Evolutionary conservation across 2,888 invertebrate genomes (phyloP).

Genomic region (Blastobasis adustella): DNA sequence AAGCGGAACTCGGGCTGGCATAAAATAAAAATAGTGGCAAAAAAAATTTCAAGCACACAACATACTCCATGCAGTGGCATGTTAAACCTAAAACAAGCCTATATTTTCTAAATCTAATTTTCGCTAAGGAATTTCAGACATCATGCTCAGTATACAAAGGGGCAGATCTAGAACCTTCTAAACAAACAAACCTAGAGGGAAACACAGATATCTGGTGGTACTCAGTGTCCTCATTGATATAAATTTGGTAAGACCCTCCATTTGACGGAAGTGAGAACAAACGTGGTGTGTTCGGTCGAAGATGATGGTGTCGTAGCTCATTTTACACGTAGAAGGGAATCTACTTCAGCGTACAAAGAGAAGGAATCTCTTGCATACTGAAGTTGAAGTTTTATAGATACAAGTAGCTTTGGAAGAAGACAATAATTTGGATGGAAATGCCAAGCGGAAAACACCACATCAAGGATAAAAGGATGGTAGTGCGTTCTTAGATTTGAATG

Average conservation of each 20-base stretch:
- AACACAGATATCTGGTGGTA: slow-evolving; percentile 40
- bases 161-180: slow-evolving; percentile 20
- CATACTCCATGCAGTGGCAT: background rate
- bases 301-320: background rate
- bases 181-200: slow-evolving; percentile 51
- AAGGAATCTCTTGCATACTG: too few relatives aligned
- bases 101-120: background rate
- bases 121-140: slow-evolving; percentile 15
- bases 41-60: background rate
- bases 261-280: slow-evolving; percentile 29
- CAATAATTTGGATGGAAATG: too few relatives aligned
- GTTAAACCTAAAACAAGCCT: background rate
- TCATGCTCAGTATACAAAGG: slow-evolving; percentile 33
- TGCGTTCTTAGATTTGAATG: too few relatives aligned
- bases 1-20: too few relatives aligned
- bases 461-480: too few relatives aligned
- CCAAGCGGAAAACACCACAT: too few relatives aligned
- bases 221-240: slow-evolving; percentile 62
- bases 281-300: slow-evolving; percentile 32
- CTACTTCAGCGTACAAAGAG: too few relatives aligned
- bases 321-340: too few relatives aligned
- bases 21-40: too few relatives aligned
- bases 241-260: slow-evolving; percentile 19
- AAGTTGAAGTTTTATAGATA: too few relatives aligned
- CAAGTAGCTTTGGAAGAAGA: too few relatives aligned